These are phyloP conservation scores for Zosterops hypoxanthus DNA, from an alignment of 2,113 vertebrate genomes.

Conservation along the genomic window DNA sequence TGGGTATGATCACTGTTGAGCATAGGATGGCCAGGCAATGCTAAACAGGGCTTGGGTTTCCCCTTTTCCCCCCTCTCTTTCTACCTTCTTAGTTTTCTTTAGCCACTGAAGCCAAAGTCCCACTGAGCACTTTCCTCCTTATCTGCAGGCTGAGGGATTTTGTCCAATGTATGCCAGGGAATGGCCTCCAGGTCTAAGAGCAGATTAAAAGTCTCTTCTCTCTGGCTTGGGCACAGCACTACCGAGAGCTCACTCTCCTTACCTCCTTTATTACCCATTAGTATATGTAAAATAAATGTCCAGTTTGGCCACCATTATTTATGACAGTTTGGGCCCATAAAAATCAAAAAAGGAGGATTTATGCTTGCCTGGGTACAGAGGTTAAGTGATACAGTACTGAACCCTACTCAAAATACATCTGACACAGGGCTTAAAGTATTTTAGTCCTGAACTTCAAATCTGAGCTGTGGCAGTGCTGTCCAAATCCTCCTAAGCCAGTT, in stretches of 20 bases:
- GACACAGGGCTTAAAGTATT: not conserved
- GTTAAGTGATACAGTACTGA: not conserved
- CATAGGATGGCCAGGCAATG: not conserved
- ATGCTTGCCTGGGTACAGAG: not conserved
- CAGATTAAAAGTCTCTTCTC: not conserved
- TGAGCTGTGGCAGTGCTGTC: not conserved
- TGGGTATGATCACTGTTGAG: not conserved
- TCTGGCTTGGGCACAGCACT: not conserved
- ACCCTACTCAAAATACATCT: not conserved
- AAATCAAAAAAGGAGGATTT: not conserved
- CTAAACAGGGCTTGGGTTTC: not conserved
- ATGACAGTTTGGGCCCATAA: not conserved
- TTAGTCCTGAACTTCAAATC: not conserved
- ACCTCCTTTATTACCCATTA: not conserved
- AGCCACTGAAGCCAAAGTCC: not conserved
- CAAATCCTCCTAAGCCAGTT: not conserved
- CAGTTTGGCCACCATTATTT: not conserved
- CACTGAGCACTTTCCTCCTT: not conserved
- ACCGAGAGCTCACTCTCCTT: not conserved
- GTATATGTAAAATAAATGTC: not conserved
- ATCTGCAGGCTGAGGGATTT: not conserved
- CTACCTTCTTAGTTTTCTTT: not conserved
- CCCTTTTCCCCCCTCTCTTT: accelerated
- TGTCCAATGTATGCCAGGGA: not conserved
- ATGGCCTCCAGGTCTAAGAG: not conserved